These are phyloP conservation scores for Ricordea florida DNA, from an alignment of 92 coral and sea anemone genomes.

Conservation along the genomic window DNA sequence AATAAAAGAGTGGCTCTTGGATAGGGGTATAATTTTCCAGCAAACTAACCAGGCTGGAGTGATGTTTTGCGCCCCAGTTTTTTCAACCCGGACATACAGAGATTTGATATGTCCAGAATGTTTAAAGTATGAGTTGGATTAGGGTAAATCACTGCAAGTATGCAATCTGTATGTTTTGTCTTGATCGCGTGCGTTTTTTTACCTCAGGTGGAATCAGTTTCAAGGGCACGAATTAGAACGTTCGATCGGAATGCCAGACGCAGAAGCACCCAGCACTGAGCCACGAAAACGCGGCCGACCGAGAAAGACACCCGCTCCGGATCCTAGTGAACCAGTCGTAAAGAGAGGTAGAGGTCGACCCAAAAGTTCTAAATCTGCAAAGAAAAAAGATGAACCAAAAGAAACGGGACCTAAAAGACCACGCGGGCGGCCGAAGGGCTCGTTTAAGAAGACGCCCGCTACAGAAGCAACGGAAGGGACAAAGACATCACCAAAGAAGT, in stretches of 20 bases:
- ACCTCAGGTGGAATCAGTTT: not conserved
- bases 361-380: constrained; percentile 52
- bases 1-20: too few relatives aligned
- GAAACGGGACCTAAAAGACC: constrained; percentile 49
- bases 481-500: not conserved
- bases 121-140: too few relatives aligned
- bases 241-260: constrained; percentile 30
- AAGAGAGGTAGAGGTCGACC: constrained; percentile 69
- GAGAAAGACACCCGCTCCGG: constrained; percentile 24
- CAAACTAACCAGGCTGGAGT: too few relatives aligned
- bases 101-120: too few relatives aligned
- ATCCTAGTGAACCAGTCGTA: constrained; percentile 38
- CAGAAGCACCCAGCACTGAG: not conserved
- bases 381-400: constrained; percentile 31
- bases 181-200: too few relatives aligned
- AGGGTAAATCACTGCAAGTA: too few relatives aligned
- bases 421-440: constrained; percentile 35
- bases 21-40: too few relatives aligned
- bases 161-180: too few relatives aligned
- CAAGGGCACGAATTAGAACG: not conserved
- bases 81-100: too few relatives aligned
- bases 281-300: constrained; percentile 70
- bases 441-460: not conserved
- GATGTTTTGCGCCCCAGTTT: too few relatives aligned
- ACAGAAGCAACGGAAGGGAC: not conserved